Conservation (phyloP, 2,797 vertebrate genomes). For the Tinamus major region DNA sequence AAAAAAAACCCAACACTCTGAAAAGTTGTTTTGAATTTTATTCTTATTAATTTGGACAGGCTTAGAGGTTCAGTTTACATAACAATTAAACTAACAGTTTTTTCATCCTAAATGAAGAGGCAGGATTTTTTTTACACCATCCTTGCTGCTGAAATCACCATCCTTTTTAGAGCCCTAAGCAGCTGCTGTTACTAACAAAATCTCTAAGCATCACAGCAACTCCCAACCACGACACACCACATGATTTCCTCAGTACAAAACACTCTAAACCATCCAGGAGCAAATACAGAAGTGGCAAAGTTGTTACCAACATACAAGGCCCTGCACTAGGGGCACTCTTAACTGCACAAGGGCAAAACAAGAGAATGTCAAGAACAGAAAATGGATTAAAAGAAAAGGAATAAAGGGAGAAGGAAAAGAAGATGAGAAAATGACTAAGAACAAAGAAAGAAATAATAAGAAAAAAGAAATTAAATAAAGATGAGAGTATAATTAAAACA, state of each 20-base stretch:
- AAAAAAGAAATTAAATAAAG: background rate
- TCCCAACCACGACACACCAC: background rate
- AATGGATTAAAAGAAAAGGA: background rate
- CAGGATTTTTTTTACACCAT: background rate
- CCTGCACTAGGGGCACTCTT: background rate
- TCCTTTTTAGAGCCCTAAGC: background rate
- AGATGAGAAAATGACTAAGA: background rate
- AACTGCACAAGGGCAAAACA: background rate
- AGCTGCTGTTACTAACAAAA: background rate
- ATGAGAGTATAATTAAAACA: background rate
- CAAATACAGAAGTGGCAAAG: background rate
- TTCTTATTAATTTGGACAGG: background rate
- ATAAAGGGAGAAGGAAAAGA: background rate
- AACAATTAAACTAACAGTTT: background rate
- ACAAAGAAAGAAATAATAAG: too few relatives aligned
- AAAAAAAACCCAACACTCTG: background rate
- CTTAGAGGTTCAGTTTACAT: background rate
- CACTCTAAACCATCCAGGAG: background rate
- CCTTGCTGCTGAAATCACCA: background rate
- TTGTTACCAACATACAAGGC: background rate
- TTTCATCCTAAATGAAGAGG: background rate
- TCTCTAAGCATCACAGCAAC: background rate
- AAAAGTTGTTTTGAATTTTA: background rate
- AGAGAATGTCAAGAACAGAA: background rate
- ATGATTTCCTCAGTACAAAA: background rate